Base-by-base conservation (phyloP, 2,113 vertebrate genomes). In the Chascanopsetta lugubris region DNA sequence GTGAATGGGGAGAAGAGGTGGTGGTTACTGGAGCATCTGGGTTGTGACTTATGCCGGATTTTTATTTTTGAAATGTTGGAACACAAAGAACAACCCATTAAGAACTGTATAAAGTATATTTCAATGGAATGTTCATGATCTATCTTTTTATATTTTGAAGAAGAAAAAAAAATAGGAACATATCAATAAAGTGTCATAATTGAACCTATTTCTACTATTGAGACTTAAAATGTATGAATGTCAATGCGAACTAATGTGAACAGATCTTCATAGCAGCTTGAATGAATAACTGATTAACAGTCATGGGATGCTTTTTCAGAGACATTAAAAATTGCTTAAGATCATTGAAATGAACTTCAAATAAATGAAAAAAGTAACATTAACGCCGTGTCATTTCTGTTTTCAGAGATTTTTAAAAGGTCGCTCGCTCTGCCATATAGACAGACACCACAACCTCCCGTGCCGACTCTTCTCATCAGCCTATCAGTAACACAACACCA, bases 61-160 rank as follows among this genome's bases (percentile, higher is more conserved):
- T n/a, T 90, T 89, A 88, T 92, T 91, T 90, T 91, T 88, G 80
- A 92, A 91, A 91, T 83, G 87, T 88, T 74, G 69, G 75, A 80
- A 89, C 84, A 89, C 82, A 87, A 89, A 89, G 84, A 88, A 85
- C 79, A 82, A 89, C 83, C 84, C 84, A 86, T 89, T 77, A 82
- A 82, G 82, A 90, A 84, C 86, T 91, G 90, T 92, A 91, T 69
- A 91, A 88, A 91, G 82, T 91, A 89, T 91, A 89, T 91, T 92
- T 91, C 88, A 89, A 89, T 79, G 88, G 88, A 91, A 90, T 89
- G 89, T 91, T 90, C 86, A 90, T 89, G 84, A 88, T 85, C 83
- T 90, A 92, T 89, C 87, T 90, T 92, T 92, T 91, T 91, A 92
- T 91, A 90, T 91, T 92, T 91, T 90, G 74, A 88, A 85, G 65